Base-by-base conservation (phyloP, 2,113 vertebrate species). In the Triplophysa siluroides region DNA sequence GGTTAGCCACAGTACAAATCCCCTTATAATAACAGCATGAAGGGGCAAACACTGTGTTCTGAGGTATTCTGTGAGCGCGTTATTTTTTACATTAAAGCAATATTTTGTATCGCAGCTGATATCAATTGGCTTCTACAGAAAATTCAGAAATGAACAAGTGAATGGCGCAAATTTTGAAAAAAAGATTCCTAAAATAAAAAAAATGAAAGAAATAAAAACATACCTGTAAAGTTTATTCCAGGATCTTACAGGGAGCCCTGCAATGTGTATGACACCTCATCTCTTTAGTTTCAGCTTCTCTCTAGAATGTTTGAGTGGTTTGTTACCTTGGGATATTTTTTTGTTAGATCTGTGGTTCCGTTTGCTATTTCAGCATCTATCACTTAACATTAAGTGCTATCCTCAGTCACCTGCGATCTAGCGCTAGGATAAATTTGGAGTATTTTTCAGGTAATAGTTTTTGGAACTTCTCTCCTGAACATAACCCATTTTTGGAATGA, bases 11-110 rank as follows among this genome's bases (percentile, higher is more conserved):
- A 69, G 84, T 78, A 89, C 89, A 85, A 88, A 88, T 89, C 87
- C 90, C 87, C 89, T 73, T 65, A 38, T 82, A 88, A 81, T 83
- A 88, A 87, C 88, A 88, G 87, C 85, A 88, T 88, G 88, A 85
- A 88, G 91, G 87, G 74, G 81, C 88, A 89, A 89, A 89, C 86
- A 90, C 89, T 78, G 88, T 90, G 90, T 90, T 89, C 90, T 92
- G 93, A 94, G 92, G 92, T 93, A 93, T 92, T 93, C 91, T 87
- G 90, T 92, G 90, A 92, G 91, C 85, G 87, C 86, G 88, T 90
- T 89, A 90, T 85, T 87, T 83, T 91, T 88, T 33, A 81, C 85
- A 85, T 92, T 92, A 92, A 93, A 92, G 91, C 91, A 90, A 91
- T 85, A 88, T 66, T 83, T 88, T 78, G 82, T 86, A 83, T 88